Evolutionary conservation across 2,113 vertebrate genomes (phyloP), one percentile per base, ranked within the genome.

Genomic region (Rutilus rutilus): DNA sequence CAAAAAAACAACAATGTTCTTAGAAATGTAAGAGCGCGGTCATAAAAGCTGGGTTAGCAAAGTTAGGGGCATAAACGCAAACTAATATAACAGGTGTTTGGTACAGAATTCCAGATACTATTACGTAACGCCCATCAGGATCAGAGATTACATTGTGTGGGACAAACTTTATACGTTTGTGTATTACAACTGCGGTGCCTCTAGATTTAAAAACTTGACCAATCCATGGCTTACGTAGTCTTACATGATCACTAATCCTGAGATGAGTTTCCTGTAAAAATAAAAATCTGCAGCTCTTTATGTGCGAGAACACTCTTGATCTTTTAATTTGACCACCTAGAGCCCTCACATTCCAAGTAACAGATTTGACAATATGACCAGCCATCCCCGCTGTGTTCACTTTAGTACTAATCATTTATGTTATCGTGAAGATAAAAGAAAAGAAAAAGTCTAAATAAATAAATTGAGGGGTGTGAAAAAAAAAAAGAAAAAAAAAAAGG

Each of bases 151-250:
- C 67, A 39, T 39, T 39, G 2, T 71, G 67, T 19, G 67, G 7
- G 27, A 39, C 33, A 71, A 39, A 71, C 14, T 71, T 33, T 39
- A 71, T 71, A 8, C 33, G 15, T 71, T 71, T 71, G 67, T 71
- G 67, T 71, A 71, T 71, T 71, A 42, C 2, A 21, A 71, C 21
- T 4, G 57, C 57, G 1, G 57, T 60, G 19, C 57, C 33, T 71
- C 67, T 71, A 71, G 67, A 71, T 39, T 71, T 71, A 71, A 39
- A 71, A 39, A 71, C 19, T 39, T 71, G 67, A 9, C 67, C 59
- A 6, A 71, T 30, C 67, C 67, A 71, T 6, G 67, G 65, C 27
- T 27, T 1, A 27, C 27, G 1, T 27, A 27, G 27, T 27, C 7
- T 60, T 60, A 69, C 11, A 5, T 69, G 27, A 69, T 69, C 65